A percentile compares a stretch with the other conserved stretches of the same genome.
Evolutionary conservation across 2,888 invertebrate genomes (phyloP).

Genomic region (Ophraella communa): DNA sequence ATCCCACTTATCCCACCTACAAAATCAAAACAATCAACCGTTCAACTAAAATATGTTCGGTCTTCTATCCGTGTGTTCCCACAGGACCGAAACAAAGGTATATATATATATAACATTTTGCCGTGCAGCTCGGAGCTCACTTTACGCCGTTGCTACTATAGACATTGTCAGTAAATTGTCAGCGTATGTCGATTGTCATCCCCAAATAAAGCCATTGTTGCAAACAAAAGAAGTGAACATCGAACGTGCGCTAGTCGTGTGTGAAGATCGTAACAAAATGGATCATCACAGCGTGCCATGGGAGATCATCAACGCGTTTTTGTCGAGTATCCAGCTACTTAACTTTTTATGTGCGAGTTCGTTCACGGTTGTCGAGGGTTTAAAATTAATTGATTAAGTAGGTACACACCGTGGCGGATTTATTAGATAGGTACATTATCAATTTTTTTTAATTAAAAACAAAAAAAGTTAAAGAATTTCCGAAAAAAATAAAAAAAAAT

Average conservation of each 20-base stretch:
- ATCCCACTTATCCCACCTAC: conserved; percentile 47
- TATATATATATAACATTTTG: conserved; percentile 29
- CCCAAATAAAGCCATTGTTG: conserved; percentile 58
- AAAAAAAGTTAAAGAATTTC: too few relatives aligned
- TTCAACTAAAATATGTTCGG: conserved; percentile 34
- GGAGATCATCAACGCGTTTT: conserved; percentile 38
- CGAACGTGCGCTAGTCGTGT: conserved; percentile 51
- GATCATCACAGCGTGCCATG: conserved; percentile 31
- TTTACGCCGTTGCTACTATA: conserved; percentile 47
- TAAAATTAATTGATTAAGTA: conserved; percentile 16
- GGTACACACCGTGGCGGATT: not conserved
- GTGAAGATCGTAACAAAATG: conserved; percentile 34
- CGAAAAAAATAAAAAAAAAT: too few relatives aligned
- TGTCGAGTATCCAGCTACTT: conserved; percentile 41
- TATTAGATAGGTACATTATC: too few relatives aligned
- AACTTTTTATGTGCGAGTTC: conserved; percentile 36
- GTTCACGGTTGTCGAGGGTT: conserved; percentile 13
- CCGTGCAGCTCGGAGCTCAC: conserved; percentile 39
- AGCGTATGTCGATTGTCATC: conserved; percentile 60
- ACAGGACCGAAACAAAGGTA: conserved; percentile 49
- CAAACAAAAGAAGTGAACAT: conserved; percentile 58
- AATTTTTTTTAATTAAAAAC: too few relatives aligned
- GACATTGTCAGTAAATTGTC: conserved; percentile 53
- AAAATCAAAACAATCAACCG: conserved; percentile 50
- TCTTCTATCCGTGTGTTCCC: conserved; percentile 47